Percentiles rank a stretch among this genome's conserved stretches.
These are phyloP conservation scores for Cettia cetti DNA, from an alignment of 2,113 vertebrate genomes.

Conservation along the genomic window DNA sequence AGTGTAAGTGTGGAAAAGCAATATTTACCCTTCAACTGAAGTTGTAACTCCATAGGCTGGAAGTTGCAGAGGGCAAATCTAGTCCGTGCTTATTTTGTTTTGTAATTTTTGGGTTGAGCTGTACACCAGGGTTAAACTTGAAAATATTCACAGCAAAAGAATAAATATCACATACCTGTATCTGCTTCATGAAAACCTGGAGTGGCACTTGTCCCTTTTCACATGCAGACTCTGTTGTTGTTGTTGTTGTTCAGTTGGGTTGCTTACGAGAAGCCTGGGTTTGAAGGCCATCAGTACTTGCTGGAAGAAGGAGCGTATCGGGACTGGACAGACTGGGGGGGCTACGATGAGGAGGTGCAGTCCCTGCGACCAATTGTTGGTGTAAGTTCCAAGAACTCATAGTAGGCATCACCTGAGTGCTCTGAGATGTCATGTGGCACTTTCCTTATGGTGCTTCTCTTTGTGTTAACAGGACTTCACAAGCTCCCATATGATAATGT, in stretches of 20 bases:
- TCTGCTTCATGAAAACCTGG: neutral
- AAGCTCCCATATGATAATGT: slow-evolving; percentile 87
- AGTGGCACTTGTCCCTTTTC: neutral
- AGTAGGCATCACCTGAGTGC: neutral
- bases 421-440: neutral
- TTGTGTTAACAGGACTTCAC: slow-evolving; percentile 79
- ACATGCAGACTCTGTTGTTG: neutral
- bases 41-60: neutral
- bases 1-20: slow-evolving; percentile 79
- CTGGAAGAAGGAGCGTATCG: slow-evolving; percentile 92
- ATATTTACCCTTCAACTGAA: neutral
- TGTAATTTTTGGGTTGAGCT: neutral
- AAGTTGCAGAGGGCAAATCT: neutral
- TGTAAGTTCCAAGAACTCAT: slow-evolving; percentile 72
- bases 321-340: slow-evolving; percentile 90
- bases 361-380: slow-evolving; percentile 84
- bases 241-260: slow-evolving; percentile 82
- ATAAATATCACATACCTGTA: neutral
- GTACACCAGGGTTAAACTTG: neutral
- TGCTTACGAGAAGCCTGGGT: slow-evolving; percentile 87
- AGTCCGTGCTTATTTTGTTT: neutral
- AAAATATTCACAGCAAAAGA: neutral
- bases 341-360: slow-evolving; percentile 72
- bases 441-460: slow-evolving; percentile 13
- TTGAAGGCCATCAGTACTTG: slow-evolving; percentile 90